Percentiles rank a stretch among this genome's conserved stretches.
phyloP scores from a whole-genome alignment of 2,888 invertebrate genomes.

The Tetranychus piercei region DNA sequence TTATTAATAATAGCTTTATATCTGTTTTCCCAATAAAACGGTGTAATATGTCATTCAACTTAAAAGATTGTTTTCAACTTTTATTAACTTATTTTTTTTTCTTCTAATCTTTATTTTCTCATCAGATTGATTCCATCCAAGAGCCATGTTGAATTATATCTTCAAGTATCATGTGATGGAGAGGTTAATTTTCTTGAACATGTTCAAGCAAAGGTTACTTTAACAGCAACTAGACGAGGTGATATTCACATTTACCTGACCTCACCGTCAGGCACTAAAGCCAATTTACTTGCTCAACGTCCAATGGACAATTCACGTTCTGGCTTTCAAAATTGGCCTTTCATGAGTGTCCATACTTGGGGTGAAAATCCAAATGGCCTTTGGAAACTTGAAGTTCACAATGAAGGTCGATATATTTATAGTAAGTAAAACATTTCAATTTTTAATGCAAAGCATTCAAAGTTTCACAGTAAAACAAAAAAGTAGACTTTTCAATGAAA shows the following conservation, averaged over 20 bases:
- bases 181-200: constrained; percentile 79
- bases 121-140: constrained; percentile 50
- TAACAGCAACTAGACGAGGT: constrained; percentile 71
- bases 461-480: neutral
- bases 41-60: no score
- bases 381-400: constrained; percentile 89
- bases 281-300: constrained; percentile 72
- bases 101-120: no score
- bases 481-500: no score
- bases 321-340: constrained; percentile 94
- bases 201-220: constrained; percentile 65
- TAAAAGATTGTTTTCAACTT: neutral
- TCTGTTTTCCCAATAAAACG: no score
- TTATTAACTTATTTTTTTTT: neutral
- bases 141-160: constrained; percentile 48
- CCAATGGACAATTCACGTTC: constrained; percentile 70
- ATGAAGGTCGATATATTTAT: constrained; percentile 61
- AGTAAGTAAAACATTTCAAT: constrained; percentile 44
- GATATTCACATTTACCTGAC: constrained; percentile 79
- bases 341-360: constrained; percentile 98
- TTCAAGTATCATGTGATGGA: constrained; percentile 60
- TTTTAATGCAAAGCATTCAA: neutral
- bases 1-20: no score
- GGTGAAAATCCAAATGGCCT: constrained; percentile 81
- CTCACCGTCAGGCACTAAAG: constrained; percentile 66